Conservation (phyloP, 2,888 invertebrate species). For the Ecliptopera silaceata region DNA sequence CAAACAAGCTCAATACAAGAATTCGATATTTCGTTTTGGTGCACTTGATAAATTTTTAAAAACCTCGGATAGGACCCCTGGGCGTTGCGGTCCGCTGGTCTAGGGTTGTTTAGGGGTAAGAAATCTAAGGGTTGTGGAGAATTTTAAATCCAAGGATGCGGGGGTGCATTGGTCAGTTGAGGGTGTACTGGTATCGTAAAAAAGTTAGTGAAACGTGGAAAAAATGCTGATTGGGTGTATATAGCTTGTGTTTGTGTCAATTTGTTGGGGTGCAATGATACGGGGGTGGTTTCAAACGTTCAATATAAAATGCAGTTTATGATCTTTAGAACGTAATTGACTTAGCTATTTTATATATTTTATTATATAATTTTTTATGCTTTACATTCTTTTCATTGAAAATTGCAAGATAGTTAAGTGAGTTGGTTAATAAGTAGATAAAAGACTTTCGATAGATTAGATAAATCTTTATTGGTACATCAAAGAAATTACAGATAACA, state of each 20-base stretch:
- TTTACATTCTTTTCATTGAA: too few relatives aligned
- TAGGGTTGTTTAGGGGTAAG: constrained; percentile 22
- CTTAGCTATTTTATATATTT: neutral
- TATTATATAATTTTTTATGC: neutral
- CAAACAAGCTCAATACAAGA: constrained; percentile 28
- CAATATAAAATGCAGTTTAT: neutral
- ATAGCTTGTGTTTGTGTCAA: constrained; percentile 20
- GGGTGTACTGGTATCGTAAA: constrained; percentile 25
- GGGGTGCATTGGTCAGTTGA: constrained; percentile 28
- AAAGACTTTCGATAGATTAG: too few relatives aligned
- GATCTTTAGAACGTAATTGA: neutral
- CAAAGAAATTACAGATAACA: too few relatives aligned
- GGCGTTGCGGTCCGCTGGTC: constrained; percentile 40
- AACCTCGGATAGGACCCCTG: constrained; percentile 58
- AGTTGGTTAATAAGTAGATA: too few relatives aligned
- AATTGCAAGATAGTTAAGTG: too few relatives aligned
- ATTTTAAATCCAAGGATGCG: constrained; percentile 23
- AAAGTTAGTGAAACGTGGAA: constrained; percentile 35
- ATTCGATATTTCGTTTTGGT: constrained; percentile 47
- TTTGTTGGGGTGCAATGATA: constrained; percentile 20
- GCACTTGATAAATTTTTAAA: constrained; percentile 76
- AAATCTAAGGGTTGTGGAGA: constrained; percentile 26
- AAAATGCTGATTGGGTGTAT: constrained; percentile 28
- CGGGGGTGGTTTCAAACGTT: neutral
- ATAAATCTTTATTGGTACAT: too few relatives aligned